Conservation (phyloP, 2,888 invertebrate species). For the Seladonia tumulorum region DNA sequence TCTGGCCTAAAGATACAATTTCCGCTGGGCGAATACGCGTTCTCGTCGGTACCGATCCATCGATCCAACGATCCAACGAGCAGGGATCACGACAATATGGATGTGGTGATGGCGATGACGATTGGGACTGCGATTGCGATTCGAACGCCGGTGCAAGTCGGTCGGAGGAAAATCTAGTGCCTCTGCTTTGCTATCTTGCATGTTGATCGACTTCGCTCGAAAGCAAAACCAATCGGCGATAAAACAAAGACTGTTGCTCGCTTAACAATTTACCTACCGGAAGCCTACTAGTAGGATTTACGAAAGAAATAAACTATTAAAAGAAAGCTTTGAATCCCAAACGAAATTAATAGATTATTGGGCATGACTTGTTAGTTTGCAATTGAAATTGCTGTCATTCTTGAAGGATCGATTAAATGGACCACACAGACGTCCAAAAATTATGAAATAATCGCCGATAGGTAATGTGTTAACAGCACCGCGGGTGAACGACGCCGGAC, state of each 20-base stretch:
- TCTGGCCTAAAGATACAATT: constrained; percentile 22
- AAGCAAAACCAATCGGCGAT: neutral
- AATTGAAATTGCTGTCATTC: too few relatives aligned
- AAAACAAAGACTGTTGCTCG: neutral
- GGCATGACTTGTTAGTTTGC: too few relatives aligned
- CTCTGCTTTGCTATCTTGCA: neutral
- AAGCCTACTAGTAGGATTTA: too few relatives aligned
- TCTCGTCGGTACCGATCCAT: neutral
- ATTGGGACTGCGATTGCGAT: neutral
- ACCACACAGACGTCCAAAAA: too few relatives aligned
- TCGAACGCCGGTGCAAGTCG: neutral
- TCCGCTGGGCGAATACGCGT: constrained; percentile 12
- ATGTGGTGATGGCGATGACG: neutral
- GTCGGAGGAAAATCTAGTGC: constrained; percentile 2
- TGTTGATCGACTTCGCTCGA: neutral
- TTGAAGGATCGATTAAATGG: too few relatives aligned
- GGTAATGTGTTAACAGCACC: too few relatives aligned
- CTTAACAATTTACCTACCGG: too few relatives aligned
- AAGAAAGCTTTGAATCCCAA: too few relatives aligned
- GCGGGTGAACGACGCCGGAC: too few relatives aligned
- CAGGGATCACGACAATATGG: constrained; percentile 27
- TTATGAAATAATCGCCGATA: too few relatives aligned
- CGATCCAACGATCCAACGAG: constrained; percentile 11
- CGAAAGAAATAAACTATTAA: too few relatives aligned
- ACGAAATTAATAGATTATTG: too few relatives aligned